These are phyloP conservation scores for Tortricodes alternella DNA, from an alignment of 2,888 invertebrate species.

Conservation along the genomic window DNA sequence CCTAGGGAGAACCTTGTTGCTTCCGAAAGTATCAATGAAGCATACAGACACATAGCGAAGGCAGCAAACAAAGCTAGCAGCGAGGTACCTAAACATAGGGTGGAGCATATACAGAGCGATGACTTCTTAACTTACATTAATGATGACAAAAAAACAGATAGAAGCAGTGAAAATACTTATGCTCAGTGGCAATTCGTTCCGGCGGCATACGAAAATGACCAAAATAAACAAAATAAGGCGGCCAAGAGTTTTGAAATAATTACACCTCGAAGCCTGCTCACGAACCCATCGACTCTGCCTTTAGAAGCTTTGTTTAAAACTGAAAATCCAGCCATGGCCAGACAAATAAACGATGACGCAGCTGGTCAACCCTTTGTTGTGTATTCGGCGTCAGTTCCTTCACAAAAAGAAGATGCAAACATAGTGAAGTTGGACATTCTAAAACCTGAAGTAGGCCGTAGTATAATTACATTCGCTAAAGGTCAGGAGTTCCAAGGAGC, in stretches of 20 bases:
- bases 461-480: conserved; percentile 67
- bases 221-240: conserved; percentile 48
- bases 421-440: conserved; percentile 60
- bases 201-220: conserved; percentile 75
- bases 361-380: conserved; percentile 71
- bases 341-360: conserved; percentile 48
- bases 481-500: conserved; percentile 68
- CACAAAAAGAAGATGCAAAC: conserved; percentile 58
- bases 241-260: conserved; percentile 64
- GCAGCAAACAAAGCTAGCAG: conserved; percentile 37
- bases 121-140: conserved; percentile 69
- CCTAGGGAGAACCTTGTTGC: conserved; percentile 74
- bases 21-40: conserved; percentile 78
- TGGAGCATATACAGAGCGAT: conserved; percentile 58
- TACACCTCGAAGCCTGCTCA: conserved; percentile 62
- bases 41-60: conserved; percentile 67
- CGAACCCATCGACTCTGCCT: conserved; percentile 86
- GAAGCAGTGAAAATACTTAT: conserved; percentile 47
- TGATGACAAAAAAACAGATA: conserved; percentile 61
- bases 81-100: conserved; percentile 33
- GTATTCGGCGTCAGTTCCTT: conserved; percentile 67
- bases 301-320: conserved; percentile 86
- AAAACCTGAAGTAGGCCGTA: conserved; percentile 60
- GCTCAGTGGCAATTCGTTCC: conserved; percentile 74
- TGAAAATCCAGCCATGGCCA: conserved; percentile 63